phyloP scores from a whole-genome alignment of 2,797 vertebrate species.

The Valencia hispanica region DNA sequence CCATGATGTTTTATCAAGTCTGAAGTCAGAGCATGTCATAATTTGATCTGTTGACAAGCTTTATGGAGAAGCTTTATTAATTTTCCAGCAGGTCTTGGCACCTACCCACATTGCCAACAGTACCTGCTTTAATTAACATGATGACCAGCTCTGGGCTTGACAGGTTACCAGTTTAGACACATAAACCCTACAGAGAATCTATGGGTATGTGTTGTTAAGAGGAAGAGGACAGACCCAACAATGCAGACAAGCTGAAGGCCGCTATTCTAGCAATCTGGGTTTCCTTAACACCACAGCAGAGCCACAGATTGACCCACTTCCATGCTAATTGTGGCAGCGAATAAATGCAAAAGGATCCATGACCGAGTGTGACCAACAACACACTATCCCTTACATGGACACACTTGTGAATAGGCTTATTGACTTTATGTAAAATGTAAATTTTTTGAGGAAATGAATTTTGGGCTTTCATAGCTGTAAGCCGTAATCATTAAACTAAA shows the following conservation, averaged over 20 bases:
- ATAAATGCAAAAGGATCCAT: not conserved
- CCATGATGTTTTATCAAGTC: not conserved
- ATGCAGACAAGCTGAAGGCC: not conserved
- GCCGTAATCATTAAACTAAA: not conserved
- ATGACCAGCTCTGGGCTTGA: not conserved
- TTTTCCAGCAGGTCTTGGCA: not conserved
- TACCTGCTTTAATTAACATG: not conserved
- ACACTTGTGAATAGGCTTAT: not conserved
- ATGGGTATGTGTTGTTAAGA: too few relatives aligned
- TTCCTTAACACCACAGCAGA: too few relatives aligned
- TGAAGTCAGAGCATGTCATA: not conserved
- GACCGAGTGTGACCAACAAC: not conserved
- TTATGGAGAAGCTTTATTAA: not conserved
- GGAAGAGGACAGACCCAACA: not conserved
- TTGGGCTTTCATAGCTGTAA: not conserved
- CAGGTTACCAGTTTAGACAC: not conserved
- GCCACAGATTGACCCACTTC: too few relatives aligned
- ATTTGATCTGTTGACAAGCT: not conserved
- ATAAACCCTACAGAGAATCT: too few relatives aligned
- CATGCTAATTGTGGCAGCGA: not conserved
- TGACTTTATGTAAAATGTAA: not conserved
- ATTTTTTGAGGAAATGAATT: not conserved
- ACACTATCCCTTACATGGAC: too few relatives aligned
- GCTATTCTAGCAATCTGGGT: too few relatives aligned
- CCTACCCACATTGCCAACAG: not conserved